These are phyloP conservation scores for Anoplophora glabripennis DNA, from an alignment of 1,140 invertebrate genomes.

Conservation along the genomic window DNA sequence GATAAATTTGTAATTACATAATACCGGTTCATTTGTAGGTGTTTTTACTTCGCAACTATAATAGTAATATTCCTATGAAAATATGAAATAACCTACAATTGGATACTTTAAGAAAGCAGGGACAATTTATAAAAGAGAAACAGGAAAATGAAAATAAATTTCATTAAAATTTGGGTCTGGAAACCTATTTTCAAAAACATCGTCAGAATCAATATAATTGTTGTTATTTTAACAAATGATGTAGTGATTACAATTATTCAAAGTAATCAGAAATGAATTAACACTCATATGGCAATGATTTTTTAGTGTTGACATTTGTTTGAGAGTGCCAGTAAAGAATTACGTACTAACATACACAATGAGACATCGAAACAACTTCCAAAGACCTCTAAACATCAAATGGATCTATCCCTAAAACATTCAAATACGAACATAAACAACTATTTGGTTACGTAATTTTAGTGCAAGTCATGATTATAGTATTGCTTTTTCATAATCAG, in stretches of 20 bases:
- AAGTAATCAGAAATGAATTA: neutral
- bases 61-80: no score
- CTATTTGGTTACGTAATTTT: constrained; percentile 12
- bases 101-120: no score
- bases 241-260: neutral
- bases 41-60: no score
- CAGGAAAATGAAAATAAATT: neutral
- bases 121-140: neutral
- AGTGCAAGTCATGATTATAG: constrained; percentile 28
- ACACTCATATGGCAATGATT: neutral
- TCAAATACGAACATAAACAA: constrained; percentile 26
- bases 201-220: neutral
- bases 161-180: neutral
- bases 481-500: constrained; percentile 39
- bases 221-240: neutral
- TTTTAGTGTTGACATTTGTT: neutral
- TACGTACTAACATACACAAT: constrained; percentile 24
- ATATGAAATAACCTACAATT: no score
- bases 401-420: constrained; percentile 25
- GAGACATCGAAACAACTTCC: constrained; percentile 17
- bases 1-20: no score
- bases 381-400: constrained; percentile 17
- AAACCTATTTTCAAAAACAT: neutral
- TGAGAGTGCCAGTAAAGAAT: neutral
- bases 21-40: no score